Base-by-base conservation (phyloP, 2,888 invertebrate genomes). In the Autographa pulchrina region DNA sequence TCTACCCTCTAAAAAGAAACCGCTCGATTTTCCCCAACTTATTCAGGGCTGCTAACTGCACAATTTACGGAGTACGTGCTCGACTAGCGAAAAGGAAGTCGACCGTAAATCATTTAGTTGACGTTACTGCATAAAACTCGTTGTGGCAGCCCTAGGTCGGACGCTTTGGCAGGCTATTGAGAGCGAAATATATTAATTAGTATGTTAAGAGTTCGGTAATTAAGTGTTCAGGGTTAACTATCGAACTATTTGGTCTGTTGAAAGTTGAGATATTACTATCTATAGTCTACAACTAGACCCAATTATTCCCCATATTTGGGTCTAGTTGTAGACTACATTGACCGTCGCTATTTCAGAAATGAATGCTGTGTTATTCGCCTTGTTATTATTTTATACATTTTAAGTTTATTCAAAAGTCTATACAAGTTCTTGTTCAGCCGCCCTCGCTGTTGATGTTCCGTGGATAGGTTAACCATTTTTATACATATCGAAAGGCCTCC, bases 171-270 rank as follows among this genome's bases (percentile, higher is more conserved):
- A 63, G 43, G 52, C 60, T 58, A 72, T 65, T 25, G 18, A 20
- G 6, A 20, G 35, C 68, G 41, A 59, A 68, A 63, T 73, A 64
- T 73, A 76, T 79, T 76, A 70, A 74, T 78, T 76, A 73, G 43
- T 52, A 18, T 61, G 67, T 56, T 60, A 68, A 74, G 52, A 59
- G 65, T 66, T 48, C 9, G n/a, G 32, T 72, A 69, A 72, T 76
- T 58, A 70, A 67, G 74, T 65, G 62, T 58, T 74, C 31, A 70
- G 35, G 2, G 41, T 35, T 14, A 70, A 20, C 54, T 56, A 56
- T 56, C 54, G 13, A 56, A 74, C 70, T 70, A 65, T 67, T 74
- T 67, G 9, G 32, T 48, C 13, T 59, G 38, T 58, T 59, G 64
- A 20, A 16, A 69, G 54, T 13, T 52, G 54, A n/a, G 48, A 38